Evolutionary conservation across 2,888 invertebrate species (phyloP).

Genomic region (Campoplex capitator): DNA sequence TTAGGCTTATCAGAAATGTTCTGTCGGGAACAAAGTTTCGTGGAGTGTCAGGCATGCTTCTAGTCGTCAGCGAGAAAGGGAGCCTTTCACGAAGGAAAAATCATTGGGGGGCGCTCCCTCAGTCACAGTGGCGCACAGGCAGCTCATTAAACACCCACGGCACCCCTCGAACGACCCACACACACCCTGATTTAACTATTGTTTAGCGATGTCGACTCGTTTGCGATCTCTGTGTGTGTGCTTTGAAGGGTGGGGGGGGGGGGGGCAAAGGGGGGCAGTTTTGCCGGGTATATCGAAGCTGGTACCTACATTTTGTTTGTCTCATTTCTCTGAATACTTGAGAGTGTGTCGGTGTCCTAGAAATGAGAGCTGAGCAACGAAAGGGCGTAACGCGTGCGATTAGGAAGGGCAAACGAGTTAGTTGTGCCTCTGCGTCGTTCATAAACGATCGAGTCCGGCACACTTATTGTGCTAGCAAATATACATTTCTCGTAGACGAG

Average conservation of each 20-base stretch:
- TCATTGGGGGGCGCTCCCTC: slow-evolving; percentile 65
- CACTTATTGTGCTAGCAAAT: background rate
- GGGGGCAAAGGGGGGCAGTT: background rate
- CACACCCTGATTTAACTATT: slow-evolving; percentile 82
- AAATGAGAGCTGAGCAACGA: background rate
- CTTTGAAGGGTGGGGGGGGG: background rate
- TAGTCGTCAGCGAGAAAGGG: background rate
- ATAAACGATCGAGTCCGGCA: background rate
- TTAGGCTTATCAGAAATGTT: background rate
- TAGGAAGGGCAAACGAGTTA: background rate
- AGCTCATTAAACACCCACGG: slow-evolving; percentile 84
- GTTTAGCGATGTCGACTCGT: slow-evolving; percentile 75
- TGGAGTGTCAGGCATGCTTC: background rate
- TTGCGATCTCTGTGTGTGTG: slow-evolving; percentile 58
- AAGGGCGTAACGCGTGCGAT: slow-evolving; percentile 6
- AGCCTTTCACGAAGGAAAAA: slow-evolving; percentile 61
- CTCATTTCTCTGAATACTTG: slow-evolving; percentile 47
- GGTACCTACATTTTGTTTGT: slow-evolving; percentile 26
- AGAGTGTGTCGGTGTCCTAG: slow-evolving; percentile 1
- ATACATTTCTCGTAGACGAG: background rate
- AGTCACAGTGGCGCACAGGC: slow-evolving; percentile 70
- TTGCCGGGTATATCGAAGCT: slow-evolving; percentile 9
- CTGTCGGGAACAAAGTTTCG: background rate
- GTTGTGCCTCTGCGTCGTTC: background rate
- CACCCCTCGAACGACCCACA: slow-evolving; percentile 78